Conservation (phyloP, 2,113 vertebrate species). For the Leucopsar rothschildi region DNA sequence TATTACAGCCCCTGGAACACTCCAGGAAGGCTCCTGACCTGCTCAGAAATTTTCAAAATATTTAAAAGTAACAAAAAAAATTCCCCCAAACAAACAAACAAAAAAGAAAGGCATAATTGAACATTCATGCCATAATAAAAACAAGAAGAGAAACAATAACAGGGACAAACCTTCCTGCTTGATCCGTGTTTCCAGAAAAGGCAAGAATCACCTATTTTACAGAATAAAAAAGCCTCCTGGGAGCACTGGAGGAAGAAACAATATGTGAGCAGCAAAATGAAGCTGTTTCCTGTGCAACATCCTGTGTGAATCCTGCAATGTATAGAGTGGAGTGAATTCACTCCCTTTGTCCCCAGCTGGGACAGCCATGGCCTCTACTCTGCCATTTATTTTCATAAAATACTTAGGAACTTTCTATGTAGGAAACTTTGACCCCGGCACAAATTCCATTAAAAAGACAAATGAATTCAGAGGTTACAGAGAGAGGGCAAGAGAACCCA, state of each 20-base stretch:
- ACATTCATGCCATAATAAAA: not conserved
- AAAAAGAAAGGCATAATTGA: not conserved
- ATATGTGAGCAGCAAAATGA: not conserved
- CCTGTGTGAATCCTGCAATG: not conserved
- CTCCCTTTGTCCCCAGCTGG: not conserved
- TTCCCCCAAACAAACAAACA: not conserved
- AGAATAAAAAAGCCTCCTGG: not conserved
- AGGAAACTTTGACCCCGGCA: not conserved
- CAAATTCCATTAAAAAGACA: constrained; percentile 33
- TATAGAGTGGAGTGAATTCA: not conserved
- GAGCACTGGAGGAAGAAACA: not conserved
- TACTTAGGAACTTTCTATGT: not conserved
- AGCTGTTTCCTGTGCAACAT: constrained; percentile 40
- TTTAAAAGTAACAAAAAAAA: not conserved
- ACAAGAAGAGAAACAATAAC: not conserved
- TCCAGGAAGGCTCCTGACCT: not conserved
- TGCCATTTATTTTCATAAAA: not conserved
- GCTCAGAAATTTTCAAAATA: not conserved
- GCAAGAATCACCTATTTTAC: not conserved
- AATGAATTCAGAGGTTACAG: constrained; percentile 29
- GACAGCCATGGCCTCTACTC: not conserved
- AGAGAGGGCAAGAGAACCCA: constrained; percentile 30
- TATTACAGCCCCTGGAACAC: not conserved
- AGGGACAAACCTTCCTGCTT: not conserved
- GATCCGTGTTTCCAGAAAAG: not conserved